A percentile compares a stretch with the other conserved stretches of the same genome.
Evolutionary conservation across 2,888 invertebrate genomes (phyloP).

Genomic region (Holacanthella duospinosa): DNA sequence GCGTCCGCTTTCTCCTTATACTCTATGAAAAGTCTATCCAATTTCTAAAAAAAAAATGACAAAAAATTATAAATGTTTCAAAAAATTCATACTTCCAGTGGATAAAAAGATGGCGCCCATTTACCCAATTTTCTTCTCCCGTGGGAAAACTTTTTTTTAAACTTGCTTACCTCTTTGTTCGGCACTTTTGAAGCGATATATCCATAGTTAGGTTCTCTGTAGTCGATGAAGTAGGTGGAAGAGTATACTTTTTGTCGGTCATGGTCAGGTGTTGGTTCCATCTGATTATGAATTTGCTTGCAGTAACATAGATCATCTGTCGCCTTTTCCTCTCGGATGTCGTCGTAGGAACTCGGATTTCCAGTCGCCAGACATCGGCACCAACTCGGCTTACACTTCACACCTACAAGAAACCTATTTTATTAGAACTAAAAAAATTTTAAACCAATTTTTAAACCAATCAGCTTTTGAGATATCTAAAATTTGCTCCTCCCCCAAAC

Average conservation of each 20-base stretch:
- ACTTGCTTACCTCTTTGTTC: slow-evolving; percentile 18
- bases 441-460: no score
- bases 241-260: slow-evolving; percentile 20
- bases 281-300: slow-evolving; percentile 21
- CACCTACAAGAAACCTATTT: slow-evolving; percentile 9
- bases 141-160: no score
- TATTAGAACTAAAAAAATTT: background rate
- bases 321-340: slow-evolving; percentile 20
- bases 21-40: slow-evolving; percentile 17
- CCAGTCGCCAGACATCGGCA: slow-evolving; percentile 33
- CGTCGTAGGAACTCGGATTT: slow-evolving; percentile 29
- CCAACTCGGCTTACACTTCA: slow-evolving; percentile 25
- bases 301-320: slow-evolving; percentile 24
- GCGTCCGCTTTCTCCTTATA: slow-evolving; percentile 31
- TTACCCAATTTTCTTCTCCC: no score
- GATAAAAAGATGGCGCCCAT: no score
- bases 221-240: slow-evolving; percentile 28
- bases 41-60: slow-evolving; percentile 8
- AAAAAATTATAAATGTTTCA: background rate
- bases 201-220: slow-evolving; percentile 23
- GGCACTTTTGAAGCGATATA: slow-evolving; percentile 25
- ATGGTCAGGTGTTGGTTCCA: slow-evolving; percentile 16
- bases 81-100: background rate
- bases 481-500: no score
- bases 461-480: no score